These are phyloP conservation scores for Nematostella vectensis DNA, from an alignment of 92 coral and sea anemone genomes.

Conservation along the genomic window DNA sequence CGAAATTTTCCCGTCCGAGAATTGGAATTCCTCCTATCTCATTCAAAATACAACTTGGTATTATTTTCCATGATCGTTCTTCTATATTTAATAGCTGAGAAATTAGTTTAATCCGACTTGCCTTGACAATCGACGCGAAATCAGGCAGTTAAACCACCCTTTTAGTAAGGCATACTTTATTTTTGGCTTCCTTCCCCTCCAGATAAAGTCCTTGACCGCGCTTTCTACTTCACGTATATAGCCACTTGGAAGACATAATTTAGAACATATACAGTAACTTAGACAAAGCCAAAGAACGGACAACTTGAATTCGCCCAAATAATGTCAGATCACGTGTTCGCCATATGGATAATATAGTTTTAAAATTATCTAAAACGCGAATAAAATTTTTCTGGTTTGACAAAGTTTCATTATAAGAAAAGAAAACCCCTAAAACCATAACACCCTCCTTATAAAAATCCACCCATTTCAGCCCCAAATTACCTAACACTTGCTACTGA, in stretches of 20 bases:
- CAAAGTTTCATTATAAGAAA: slow-evolving; percentile 1
- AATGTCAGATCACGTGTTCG: slow-evolving; percentile 1
- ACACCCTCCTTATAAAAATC: background rate
- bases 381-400: slow-evolving; percentile 3
- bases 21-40: background rate
- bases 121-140: background rate
- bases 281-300: slow-evolving; percentile 9
- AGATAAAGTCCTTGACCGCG: background rate
- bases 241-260: slow-evolving; percentile 3
- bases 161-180: background rate
- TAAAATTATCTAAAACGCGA: slow-evolving; percentile 12
- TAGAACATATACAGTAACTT: slow-evolving; percentile 14
- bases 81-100: background rate
- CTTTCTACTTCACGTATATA: slow-evolving; percentile 13
- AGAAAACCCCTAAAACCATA: background rate
- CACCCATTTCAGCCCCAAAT: slow-evolving; percentile 4
- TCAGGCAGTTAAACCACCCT: background rate
- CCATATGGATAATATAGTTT: slow-evolving; percentile 8
- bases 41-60: background rate
- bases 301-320: background rate
- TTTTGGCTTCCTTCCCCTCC: background rate
- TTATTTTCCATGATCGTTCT: background rate
- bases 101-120: background rate
- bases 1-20: too few relatives aligned
- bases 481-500: too few relatives aligned